Conservation (phyloP, 2,888 invertebrate genomes). For the Trachelus stipa region DNA sequence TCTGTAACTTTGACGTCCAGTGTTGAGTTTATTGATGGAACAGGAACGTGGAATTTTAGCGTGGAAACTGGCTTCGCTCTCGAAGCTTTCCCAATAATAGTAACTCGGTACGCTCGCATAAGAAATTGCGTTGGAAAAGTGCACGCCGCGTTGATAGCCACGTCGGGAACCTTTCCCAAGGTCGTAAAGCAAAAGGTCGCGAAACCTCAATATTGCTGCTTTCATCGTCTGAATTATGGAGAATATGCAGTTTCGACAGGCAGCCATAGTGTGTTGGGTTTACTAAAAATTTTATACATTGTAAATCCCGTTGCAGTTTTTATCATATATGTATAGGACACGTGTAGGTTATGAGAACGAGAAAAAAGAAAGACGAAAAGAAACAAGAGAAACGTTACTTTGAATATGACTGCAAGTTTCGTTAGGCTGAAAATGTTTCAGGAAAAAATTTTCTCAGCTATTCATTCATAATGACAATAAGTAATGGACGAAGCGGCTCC, state of each 20-base stretch:
- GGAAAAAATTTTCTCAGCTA: neutral
- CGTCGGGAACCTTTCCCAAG: neutral
- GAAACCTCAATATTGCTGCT: neutral
- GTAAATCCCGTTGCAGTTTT: neutral
- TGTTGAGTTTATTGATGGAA: conserved; percentile 7
- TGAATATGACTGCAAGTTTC: neutral
- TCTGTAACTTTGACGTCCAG: neutral
- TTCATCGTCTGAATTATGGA: neutral
- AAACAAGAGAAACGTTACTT: neutral
- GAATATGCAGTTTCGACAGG: neutral
- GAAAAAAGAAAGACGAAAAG: neutral
- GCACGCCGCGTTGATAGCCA: conserved; percentile 12
- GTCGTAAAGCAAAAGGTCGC: conserved; percentile 2
- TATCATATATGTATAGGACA: neutral
- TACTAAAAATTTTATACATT: neutral
- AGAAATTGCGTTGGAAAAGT: conserved; percentile 24
- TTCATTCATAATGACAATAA: neutral
- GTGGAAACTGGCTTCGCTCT: neutral
- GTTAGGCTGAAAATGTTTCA: neutral
- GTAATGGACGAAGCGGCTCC: neutral
- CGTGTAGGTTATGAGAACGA: neutral
- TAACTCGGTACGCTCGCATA: conserved; percentile 28
- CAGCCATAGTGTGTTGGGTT: neutral
- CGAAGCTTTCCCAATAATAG: conserved; percentile 12
- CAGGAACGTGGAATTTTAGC: conserved; percentile 10